Percentiles rank a stretch among this genome's conserved stretches.
These are phyloP conservation scores for Vanessa cardui DNA, from an alignment of 2,888 invertebrate species.

Conservation along the genomic window DNA sequence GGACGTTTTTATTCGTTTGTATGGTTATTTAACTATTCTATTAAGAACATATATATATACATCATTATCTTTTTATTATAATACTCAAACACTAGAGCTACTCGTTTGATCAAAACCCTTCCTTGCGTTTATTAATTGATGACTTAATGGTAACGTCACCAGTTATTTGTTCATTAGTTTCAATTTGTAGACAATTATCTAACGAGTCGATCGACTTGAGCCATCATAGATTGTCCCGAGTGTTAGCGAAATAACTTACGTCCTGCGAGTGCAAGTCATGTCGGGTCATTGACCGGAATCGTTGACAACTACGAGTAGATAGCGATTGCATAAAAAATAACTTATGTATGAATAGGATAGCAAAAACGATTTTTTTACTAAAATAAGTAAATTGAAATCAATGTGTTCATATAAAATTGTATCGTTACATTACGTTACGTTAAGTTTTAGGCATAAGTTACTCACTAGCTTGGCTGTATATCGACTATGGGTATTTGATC, in stretches of 20 bases:
- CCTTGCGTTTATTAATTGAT: not conserved
- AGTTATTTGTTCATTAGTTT: not conserved
- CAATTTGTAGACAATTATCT: conserved; percentile 6
- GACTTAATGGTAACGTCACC: not conserved
- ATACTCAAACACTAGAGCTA: too few relatives aligned
- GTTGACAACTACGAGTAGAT: conserved; percentile 2
- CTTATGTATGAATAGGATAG: not conserved
- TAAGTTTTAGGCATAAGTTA: too few relatives aligned
- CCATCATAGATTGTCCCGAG: conserved; percentile 10
- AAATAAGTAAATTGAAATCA: not conserved
- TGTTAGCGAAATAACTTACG: conserved; percentile 18
- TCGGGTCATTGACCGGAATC: conserved; percentile 16
- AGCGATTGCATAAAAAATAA: conserved; percentile 5
- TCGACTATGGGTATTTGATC: not conserved
- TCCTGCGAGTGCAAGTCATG: conserved; percentile 21
- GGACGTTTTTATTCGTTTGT: too few relatives aligned
- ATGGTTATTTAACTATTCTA: too few relatives aligned
- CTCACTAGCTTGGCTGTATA: too few relatives aligned
- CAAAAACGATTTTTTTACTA: not conserved
- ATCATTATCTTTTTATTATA: too few relatives aligned
- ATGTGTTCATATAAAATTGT: too few relatives aligned
- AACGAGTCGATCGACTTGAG: conserved; percentile 1
- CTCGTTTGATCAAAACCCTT: not conserved
- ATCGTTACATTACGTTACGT: too few relatives aligned
- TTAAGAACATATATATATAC: too few relatives aligned